A percentile compares a stretch with the other conserved stretches of the same genome.
These are phyloP conservation scores for Drosophila mimica DNA, from an alignment of 2,888 invertebrate genomes.

Conservation along the genomic window DNA sequence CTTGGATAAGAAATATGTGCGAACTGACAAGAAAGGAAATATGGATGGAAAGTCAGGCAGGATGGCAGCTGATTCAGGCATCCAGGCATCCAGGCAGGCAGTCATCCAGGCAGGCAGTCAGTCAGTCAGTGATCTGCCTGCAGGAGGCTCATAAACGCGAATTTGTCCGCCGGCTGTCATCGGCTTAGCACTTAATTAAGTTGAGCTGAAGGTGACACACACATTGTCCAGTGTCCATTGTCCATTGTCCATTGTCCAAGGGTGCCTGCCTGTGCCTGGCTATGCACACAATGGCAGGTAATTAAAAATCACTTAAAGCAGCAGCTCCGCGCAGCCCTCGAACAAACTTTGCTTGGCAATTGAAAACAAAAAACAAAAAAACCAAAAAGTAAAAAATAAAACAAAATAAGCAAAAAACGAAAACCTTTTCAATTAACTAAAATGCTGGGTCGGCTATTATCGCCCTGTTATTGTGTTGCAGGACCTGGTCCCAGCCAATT, in stretches of 20 bases:
- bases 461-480: slow-evolving; percentile 48
- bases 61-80: not conserved
- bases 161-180: slow-evolving; percentile 8
- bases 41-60: slow-evolving; percentile 1
- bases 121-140: slow-evolving; percentile 4
- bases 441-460: slow-evolving; percentile 61
- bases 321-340: slow-evolving; percentile 1
- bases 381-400: slow-evolving; percentile 28
- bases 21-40: slow-evolving; percentile 2
- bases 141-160: slow-evolving; percentile 29
- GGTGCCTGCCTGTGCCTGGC: slow-evolving; percentile 25
- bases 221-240: not conserved
- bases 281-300: slow-evolving; percentile 61
- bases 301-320: slow-evolving; percentile 74
- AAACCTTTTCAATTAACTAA: slow-evolving; percentile 73
- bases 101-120: not conserved
- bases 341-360: slow-evolving; percentile 33
- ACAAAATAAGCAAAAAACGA: slow-evolving; percentile 26
- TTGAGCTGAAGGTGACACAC: slow-evolving; percentile 30
- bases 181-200: slow-evolving; percentile 57
- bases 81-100: not conserved
- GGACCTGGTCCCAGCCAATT: slow-evolving; percentile 48
- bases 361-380: slow-evolving; percentile 31
- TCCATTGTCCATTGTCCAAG: not conserved
- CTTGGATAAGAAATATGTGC: slow-evolving; percentile 35